Conservation (phyloP, 37 sponge, comb jelly and placozoan species). For the Lycopodina hypogea region DNA sequence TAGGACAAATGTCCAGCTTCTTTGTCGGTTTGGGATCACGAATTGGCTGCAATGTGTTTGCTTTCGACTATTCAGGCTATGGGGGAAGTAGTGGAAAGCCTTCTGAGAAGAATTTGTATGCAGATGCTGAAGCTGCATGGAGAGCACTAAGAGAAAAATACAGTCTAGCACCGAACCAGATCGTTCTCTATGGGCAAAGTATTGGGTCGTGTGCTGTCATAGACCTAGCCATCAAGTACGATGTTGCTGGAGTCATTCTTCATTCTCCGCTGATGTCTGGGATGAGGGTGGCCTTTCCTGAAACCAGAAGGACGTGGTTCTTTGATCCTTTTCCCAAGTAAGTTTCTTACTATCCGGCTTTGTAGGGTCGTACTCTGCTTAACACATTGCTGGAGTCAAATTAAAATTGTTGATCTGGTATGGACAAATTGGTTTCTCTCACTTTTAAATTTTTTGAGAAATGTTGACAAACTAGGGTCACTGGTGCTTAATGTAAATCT, state of each 20-base stretch:
- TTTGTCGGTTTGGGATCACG: slow-evolving; percentile 92
- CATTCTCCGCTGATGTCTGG: slow-evolving; percentile 96
- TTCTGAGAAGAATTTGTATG: slow-evolving; percentile 89
- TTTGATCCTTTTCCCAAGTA: slow-evolving; percentile 97
- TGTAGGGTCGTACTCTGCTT: background rate
- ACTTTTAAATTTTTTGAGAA: too few species aligned
- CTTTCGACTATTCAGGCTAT: slow-evolving; percentile 98
- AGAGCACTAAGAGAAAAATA: slow-evolving; percentile 66
- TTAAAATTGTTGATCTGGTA: too few species aligned
- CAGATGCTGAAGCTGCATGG: slow-evolving; percentile 97
- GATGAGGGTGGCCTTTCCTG: slow-evolving; percentile 96
- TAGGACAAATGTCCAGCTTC: slow-evolving; percentile 99
- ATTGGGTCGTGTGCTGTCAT: slow-evolving; percentile 93
- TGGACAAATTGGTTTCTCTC: too few species aligned
- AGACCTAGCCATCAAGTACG: slow-evolving; percentile 81
- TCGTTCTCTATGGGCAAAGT: slow-evolving; percentile 95
- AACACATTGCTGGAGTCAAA: too few species aligned
- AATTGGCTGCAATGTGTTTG: slow-evolving; percentile 92
- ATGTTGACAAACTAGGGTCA: too few species aligned
- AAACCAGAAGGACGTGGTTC: slow-evolving; percentile 86
- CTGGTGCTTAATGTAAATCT: too few species aligned
- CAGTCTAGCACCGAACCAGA: slow-evolving; percentile 66
- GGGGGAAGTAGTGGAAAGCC: slow-evolving; percentile 89
- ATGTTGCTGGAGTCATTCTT: slow-evolving; percentile 88
- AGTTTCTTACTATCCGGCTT: slow-evolving; percentile 8